These are phyloP conservation scores for Saccopteryx leptura DNA, from an alignment of 2,113 vertebrate genomes.

Conservation along the genomic window DNA sequence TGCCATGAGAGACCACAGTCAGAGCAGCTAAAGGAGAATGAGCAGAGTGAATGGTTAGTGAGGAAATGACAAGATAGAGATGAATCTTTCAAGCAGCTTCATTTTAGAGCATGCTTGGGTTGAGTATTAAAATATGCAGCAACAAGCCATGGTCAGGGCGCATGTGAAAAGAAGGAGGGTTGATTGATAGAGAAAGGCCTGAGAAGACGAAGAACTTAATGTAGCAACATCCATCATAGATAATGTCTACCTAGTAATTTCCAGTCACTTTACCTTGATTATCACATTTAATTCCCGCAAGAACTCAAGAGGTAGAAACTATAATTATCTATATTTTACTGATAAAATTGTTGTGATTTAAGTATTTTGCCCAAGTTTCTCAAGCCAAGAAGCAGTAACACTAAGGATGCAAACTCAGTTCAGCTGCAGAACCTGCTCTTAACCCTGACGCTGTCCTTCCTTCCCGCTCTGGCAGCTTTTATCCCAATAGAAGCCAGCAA, in stretches of 20 bases:
- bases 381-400: neutral
- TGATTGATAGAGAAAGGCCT: neutral
- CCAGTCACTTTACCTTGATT: neutral
- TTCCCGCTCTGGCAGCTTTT: neutral
- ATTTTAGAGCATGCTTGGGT: neutral
- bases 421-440: neutral
- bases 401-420: neutral
- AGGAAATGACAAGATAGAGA: neutral
- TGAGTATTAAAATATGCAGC: neutral
- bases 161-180: neutral
- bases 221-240: neutral
- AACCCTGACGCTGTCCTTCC: rapidly evolving
- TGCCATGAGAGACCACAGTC: neutral
- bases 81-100: neutral
- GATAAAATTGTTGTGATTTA: neutral
- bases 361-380: slow-evolving; percentile 4
- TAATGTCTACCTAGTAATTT: neutral
- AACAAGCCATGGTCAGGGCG: neutral
- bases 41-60: rapidly evolving
- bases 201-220: neutral
- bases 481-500: neutral
- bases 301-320: neutral
- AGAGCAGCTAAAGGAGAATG: neutral
- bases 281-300: neutral
- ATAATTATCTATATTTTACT: neutral